Evolutionary conservation across 2,797 vertebrate genomes (phyloP).

Genomic region (Coregonus sp.): DNA sequence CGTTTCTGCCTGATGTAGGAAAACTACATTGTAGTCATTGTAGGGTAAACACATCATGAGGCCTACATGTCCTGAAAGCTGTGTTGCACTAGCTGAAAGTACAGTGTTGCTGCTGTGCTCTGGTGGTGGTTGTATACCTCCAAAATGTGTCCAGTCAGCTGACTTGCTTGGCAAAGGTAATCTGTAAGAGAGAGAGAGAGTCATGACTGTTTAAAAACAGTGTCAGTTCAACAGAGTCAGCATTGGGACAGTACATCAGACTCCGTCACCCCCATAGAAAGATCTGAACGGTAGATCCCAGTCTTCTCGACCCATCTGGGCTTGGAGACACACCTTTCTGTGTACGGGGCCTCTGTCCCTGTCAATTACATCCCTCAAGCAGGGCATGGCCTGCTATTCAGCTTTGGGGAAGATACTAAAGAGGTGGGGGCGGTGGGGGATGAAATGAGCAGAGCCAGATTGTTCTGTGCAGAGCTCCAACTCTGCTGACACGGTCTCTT

Average conservation of each 20-base stretch:
- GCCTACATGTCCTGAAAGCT: background rate
- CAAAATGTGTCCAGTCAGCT: background rate
- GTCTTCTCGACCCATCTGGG: background rate
- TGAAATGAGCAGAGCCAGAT: constrained; percentile 19
- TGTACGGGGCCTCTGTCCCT: background rate
- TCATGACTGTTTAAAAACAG: background rate
- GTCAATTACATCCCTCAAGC: background rate
- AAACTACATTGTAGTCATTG: no score
- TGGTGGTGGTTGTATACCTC: background rate
- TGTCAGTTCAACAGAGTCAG: background rate
- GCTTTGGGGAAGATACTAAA: background rate
- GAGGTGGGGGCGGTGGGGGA: background rate
- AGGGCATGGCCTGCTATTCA: background rate
- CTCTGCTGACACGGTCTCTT: constrained; percentile 48
- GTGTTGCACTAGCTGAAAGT: background rate
- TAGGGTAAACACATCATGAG: background rate
- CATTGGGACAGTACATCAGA: background rate
- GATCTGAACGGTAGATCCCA: background rate
- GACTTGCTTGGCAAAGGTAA: constrained; percentile 74
- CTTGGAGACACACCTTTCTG: background rate
- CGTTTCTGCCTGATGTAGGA: background rate
- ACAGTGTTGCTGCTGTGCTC: background rate
- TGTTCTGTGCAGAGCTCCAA: constrained; percentile 34
- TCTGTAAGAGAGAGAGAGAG: background rate
- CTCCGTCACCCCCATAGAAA: background rate